phyloP scores from a whole-genome alignment of 2,797 vertebrate genomes.

The Denticeps clupeoides region DNA sequence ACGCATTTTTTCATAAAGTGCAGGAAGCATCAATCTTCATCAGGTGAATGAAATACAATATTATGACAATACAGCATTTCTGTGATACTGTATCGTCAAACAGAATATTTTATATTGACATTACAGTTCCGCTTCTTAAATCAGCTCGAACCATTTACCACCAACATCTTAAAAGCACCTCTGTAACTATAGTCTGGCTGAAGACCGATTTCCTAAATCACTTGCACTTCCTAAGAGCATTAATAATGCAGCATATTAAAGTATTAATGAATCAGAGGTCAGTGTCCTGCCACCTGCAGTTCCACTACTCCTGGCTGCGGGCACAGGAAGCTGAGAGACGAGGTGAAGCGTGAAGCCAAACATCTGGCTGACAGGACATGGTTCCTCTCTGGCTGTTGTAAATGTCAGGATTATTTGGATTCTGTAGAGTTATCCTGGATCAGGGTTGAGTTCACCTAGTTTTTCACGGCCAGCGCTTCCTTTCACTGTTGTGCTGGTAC shows the following conservation, averaged over 20 bases:
- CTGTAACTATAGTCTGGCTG: not conserved
- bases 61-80: constrained; percentile 1
- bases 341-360: constrained; percentile 13
- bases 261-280: constrained; percentile 4
- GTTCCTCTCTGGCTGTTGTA: constrained; percentile 41
- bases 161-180: not conserved
- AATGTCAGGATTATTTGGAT: constrained; percentile 23
- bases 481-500: too few species aligned
- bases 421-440: not conserved
- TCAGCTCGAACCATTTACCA: too few species aligned
- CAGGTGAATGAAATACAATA: not conserved
- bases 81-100: not conserved
- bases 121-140: too few species aligned
- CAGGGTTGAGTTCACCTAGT: too few species aligned
- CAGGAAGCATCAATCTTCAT: too few species aligned
- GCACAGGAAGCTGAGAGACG: constrained; percentile 4
- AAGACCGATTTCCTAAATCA: not conserved
- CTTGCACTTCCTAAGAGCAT: not conserved
- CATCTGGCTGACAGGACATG: constrained; percentile 20
- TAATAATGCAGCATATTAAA: constrained; percentile 10
- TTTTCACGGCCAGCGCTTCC: too few species aligned
- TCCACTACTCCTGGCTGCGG: not conserved
- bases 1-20: too few species aligned
- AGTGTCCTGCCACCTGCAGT: not conserved
- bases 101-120: not conserved